phyloP scores from a whole-genome alignment of 2,888 invertebrate genomes.

The Uropetala carovei region DNA sequence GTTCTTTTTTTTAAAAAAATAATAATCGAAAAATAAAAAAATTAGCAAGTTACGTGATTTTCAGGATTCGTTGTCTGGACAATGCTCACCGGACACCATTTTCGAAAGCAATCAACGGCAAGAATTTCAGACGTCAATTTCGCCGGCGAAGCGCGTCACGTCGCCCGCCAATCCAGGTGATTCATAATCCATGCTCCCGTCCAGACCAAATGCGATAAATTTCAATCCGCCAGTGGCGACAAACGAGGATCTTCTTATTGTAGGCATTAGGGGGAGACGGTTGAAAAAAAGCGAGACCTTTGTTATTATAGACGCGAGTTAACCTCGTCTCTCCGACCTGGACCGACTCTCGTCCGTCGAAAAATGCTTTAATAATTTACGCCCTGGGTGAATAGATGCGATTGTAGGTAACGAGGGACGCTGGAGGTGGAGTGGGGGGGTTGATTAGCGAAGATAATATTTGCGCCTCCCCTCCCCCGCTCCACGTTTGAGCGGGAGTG shows the following conservation, averaged over 20 bases:
- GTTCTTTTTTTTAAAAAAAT: no score
- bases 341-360: background rate
- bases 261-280: background rate
- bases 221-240: background rate
- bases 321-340: background rate
- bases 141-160: background rate
- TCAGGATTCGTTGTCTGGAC: no score
- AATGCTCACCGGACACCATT: no score
- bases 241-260: background rate
- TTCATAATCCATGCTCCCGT: background rate
- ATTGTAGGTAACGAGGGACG: background rate
- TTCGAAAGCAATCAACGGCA: no score
- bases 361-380: conserved; percentile 13
- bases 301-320: background rate
- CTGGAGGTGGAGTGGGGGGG: no score
- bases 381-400: background rate
- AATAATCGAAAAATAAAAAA: no score
- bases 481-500: background rate
- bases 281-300: background rate
- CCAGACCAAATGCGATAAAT: background rate
- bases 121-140: no score
- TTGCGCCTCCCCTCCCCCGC: background rate
- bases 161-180: background rate
- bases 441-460: no score
- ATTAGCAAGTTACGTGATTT: no score